Evolutionary conservation across 1,140 invertebrate species (phyloP).

Genomic region (Chironomus striatipennis): DNA sequence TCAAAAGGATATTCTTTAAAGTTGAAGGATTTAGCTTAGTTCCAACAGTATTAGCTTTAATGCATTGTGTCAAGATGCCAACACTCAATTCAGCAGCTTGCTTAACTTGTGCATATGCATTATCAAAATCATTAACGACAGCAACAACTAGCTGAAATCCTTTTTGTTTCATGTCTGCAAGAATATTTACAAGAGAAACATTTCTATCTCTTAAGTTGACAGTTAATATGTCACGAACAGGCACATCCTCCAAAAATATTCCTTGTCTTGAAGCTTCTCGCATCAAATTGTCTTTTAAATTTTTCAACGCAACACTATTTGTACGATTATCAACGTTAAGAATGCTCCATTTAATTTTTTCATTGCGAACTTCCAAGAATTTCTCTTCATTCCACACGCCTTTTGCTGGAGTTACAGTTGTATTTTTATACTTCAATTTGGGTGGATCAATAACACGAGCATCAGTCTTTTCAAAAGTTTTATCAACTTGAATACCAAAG

Average conservation of each 20-base stretch:
- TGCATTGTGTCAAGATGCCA: slow-evolving; percentile 74
- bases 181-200: neutral
- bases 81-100: slow-evolving; percentile 61
- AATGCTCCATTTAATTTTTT: slow-evolving; percentile 40
- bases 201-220: neutral
- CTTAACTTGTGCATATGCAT: slow-evolving; percentile 54
- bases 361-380: slow-evolving; percentile 34
- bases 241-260: slow-evolving; percentile 28
- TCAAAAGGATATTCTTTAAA: slow-evolving; percentile 67
- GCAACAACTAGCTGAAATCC: slow-evolving; percentile 44
- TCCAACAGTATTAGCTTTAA: slow-evolving; percentile 51
- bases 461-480: slow-evolving; percentile 46
- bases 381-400: slow-evolving; percentile 42
- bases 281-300: slow-evolving; percentile 27
- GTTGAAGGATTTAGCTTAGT: slow-evolving; percentile 43
- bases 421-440: slow-evolving; percentile 20
- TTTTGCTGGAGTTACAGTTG: slow-evolving; percentile 31
- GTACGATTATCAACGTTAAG: slow-evolving; percentile 29
- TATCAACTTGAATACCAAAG: slow-evolving; percentile 49
- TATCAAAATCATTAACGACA: slow-evolving; percentile 41
- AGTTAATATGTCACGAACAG: neutral
- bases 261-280: neutral
- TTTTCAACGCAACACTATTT: slow-evolving; percentile 26
- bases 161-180: neutral
- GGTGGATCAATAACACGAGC: slow-evolving; percentile 51